phyloP scores from a whole-genome alignment of 2,888 invertebrate genomes.

The Trichogramma evanescens region DNA sequence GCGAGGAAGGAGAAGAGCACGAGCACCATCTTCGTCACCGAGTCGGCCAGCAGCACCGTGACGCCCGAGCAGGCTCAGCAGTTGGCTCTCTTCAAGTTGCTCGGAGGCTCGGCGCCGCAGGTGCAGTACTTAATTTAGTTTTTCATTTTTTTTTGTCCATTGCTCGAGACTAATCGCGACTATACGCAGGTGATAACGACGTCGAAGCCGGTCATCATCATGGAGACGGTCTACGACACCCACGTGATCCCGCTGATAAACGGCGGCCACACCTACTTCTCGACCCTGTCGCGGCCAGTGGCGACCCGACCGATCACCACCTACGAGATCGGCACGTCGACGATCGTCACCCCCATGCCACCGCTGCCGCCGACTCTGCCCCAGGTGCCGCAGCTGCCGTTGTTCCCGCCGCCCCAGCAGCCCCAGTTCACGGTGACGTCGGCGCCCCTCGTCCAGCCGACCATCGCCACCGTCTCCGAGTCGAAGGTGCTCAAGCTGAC shows the following conservation, averaged over 20 bases:
- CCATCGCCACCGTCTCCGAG: constrained; percentile 69
- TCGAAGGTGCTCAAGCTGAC: constrained; percentile 79
- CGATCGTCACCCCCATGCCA: constrained; percentile 47
- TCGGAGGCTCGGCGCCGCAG: constrained; percentile 58
- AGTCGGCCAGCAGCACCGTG: constrained; percentile 34
- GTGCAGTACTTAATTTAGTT: not conserved
- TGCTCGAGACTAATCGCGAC: too few relatives aligned
- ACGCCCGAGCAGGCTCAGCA: constrained; percentile 70
- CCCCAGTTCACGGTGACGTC: constrained; percentile 72
- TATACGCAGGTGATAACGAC: constrained; percentile 62
- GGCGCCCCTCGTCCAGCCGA: constrained; percentile 73
- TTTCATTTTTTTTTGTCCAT: not conserved
- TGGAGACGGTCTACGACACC: constrained; percentile 75
- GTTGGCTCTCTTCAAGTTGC: constrained; percentile 63
- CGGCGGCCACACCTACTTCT: constrained; percentile 67
- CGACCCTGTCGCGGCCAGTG: constrained; percentile 71
- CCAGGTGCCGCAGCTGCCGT: constrained; percentile 46
- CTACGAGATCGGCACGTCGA: constrained; percentile 69
- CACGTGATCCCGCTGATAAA: constrained; percentile 73
- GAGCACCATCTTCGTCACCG: constrained; percentile 35
- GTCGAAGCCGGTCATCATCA: constrained; percentile 67
- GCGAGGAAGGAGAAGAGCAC: constrained; percentile 39
- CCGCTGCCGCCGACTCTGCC: constrained; percentile 32
- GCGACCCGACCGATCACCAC: constrained; percentile 75
- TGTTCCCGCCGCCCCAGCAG: constrained; percentile 52